Percentiles rank a stretch among this genome's conserved stretches.
phyloP scores from a whole-genome alignment of 2,113 vertebrate species.

The Tautogolabrus adspersus region DNA sequence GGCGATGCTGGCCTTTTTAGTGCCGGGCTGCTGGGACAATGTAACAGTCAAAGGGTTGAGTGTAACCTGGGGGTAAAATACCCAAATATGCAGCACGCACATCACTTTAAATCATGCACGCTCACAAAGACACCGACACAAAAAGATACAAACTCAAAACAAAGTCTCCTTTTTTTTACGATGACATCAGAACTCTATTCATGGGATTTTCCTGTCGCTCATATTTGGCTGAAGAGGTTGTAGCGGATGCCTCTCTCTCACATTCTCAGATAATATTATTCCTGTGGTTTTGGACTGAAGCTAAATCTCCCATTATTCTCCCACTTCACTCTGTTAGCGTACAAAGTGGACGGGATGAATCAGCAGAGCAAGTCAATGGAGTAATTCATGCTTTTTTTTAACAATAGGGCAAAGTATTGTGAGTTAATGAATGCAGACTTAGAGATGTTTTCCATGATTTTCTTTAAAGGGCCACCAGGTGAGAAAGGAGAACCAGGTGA shows the following conservation, averaged over 20 bases:
- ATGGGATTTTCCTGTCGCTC: slow-evolving; percentile 11
- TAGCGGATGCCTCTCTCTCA: slow-evolving; percentile 23
- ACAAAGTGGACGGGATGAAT: slow-evolving; percentile 34
- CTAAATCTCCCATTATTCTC: slow-evolving; percentile 61
- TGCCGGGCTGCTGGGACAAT: slow-evolving; percentile 25
- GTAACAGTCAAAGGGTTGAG: slow-evolving; percentile 52
- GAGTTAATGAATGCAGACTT: slow-evolving; percentile 1
- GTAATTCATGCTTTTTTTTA: slow-evolving; percentile 31
- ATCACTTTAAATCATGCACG: slow-evolving; percentile 9
- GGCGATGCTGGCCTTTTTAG: slow-evolving; percentile 51
- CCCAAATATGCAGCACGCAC: slow-evolving; percentile 1
- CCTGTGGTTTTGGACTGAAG: slow-evolving; percentile 62
- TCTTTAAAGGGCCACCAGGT: slow-evolving; percentile 67
- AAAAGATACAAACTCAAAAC: neutral
- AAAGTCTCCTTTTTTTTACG: slow-evolving; percentile 4
- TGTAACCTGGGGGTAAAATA: slow-evolving; percentile 29
- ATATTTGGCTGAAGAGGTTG: slow-evolving; percentile 22
- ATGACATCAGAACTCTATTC: slow-evolving; percentile 17
- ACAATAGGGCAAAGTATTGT: slow-evolving; percentile 13
- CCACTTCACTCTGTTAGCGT: slow-evolving; percentile 51
- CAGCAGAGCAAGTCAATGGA: slow-evolving; percentile 39
- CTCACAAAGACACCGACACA: slow-evolving; percentile 10
- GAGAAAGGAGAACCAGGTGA: slow-evolving; percentile 78
- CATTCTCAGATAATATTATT: slow-evolving; percentile 58
- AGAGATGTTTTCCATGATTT: slow-evolving; percentile 1